A percentile compares a stretch with the other conserved stretches of the same genome.
phyloP scores from a whole-genome alignment of 2,113 vertebrate species.

The Hemibagrus wyckioides region DNA sequence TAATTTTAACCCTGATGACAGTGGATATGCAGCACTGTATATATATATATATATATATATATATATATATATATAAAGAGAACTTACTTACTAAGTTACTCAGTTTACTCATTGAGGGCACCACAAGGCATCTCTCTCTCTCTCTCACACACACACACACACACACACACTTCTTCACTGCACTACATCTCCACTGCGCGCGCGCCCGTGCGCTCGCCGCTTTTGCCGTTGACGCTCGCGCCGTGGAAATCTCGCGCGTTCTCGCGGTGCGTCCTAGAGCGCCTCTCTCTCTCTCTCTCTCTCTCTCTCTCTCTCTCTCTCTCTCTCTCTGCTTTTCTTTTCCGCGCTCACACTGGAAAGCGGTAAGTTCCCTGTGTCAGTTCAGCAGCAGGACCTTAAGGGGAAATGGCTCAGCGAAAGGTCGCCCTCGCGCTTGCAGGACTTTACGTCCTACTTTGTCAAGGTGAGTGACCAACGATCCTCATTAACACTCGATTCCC shows the following conservation, averaged over 20 bases:
- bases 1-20: too few species aligned
- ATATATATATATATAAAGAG: too few species aligned
- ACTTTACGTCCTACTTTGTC: slow-evolving; percentile 62
- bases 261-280: slow-evolving; percentile 30
- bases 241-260: slow-evolving; percentile 13
- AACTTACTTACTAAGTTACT: too few species aligned
- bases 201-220: too few species aligned
- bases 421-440: slow-evolving; percentile 54
- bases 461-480: slow-evolving; percentile 65
- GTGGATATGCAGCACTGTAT: too few species aligned
- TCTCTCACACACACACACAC: background rate
- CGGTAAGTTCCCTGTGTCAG: background rate
- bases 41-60: too few species aligned
- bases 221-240: background rate
- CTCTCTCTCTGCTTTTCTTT: slow-evolving; percentile 21
- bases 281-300: background rate
- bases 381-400: slow-evolving; percentile 39
- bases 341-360: slow-evolving; percentile 24
- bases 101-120: background rate
- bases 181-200: background rate
- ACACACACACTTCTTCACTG: background rate
- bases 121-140: too few species aligned
- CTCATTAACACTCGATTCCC: background rate
- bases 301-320: background rate
- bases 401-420: slow-evolving; percentile 62